Percentiles rank a stretch among this genome's conserved stretches.
Conservation (phyloP, 2,797 vertebrate genomes). For the Staurois parvus region DNA sequence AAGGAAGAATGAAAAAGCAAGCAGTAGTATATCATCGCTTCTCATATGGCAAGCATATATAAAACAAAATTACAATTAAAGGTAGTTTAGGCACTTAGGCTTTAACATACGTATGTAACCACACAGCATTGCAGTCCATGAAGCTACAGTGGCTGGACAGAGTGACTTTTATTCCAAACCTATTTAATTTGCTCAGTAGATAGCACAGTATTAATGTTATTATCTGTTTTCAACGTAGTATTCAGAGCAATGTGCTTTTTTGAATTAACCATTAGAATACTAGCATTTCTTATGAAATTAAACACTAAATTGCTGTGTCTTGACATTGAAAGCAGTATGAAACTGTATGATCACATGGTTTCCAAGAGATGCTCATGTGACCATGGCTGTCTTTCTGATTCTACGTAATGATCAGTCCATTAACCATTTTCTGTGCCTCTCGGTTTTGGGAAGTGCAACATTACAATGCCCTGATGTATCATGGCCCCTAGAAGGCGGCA, state of each 20-base stretch:
- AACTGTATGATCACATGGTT: not conserved
- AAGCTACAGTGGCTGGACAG: no score
- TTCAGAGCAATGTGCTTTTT: not conserved
- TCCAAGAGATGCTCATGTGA: not conserved
- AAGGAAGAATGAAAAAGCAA: no score
- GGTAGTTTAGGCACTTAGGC: no score
- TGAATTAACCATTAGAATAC: no score
- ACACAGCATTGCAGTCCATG: no score
- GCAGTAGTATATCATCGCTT: no score
- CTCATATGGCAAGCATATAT: no score
- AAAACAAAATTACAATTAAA: no score
- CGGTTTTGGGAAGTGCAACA: not conserved
- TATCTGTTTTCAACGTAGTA: not conserved
- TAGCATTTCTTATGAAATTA: no score
- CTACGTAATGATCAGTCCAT: not conserved
- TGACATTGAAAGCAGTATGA: no score
- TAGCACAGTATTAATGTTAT: not conserved
- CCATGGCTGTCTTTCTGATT: not conserved
- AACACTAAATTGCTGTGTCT: no score
- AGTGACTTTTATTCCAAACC: not conserved
- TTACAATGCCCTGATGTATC: not conserved
- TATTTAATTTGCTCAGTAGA: not conserved
- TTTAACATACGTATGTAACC: no score
- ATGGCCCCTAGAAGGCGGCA: not conserved
- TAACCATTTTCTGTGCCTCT: not conserved